A percentile compares a stretch with the other conserved stretches of the same genome.
Conservation (phyloP, 2,797 vertebrate species). For the Falco biarmicus region DNA sequence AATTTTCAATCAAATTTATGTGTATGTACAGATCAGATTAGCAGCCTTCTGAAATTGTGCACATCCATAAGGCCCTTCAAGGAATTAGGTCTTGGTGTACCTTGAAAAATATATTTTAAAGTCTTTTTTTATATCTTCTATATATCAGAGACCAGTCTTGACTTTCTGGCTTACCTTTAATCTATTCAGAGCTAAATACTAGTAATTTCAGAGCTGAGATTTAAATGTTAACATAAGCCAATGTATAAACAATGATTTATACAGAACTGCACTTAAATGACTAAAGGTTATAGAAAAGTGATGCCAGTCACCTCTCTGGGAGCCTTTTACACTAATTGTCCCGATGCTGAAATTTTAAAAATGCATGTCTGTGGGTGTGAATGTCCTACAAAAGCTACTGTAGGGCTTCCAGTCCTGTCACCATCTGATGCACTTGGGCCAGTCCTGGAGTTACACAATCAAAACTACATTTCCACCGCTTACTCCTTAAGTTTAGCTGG, state of each 20-base stretch:
- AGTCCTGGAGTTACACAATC: neutral
- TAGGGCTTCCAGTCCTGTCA: neutral
- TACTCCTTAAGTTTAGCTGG: neutral
- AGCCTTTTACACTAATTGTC: neutral
- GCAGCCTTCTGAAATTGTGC: neutral
- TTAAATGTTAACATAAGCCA: neutral
- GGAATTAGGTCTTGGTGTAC: neutral
- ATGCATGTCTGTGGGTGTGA: accelerated
- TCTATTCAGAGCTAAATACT: neutral
- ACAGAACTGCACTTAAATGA: neutral
- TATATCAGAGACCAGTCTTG: neutral
- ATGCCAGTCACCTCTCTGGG: neutral
- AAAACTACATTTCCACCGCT: neutral
- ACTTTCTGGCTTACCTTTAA: neutral
- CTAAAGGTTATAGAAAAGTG: neutral
- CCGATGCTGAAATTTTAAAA: neutral
- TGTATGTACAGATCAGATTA: neutral
- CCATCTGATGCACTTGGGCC: neutral
- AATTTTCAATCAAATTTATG: neutral
- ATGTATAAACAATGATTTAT: neutral
- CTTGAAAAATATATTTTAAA: neutral
- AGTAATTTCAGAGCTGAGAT: neutral
- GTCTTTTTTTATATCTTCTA: neutral
- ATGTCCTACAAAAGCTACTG: neutral
- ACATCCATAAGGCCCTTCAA: neutral